A percentile compares a stretch with the other conserved stretches of the same genome.
Conservation (phyloP, 1,140 invertebrate species). For the Uloborus diversus region DNA sequence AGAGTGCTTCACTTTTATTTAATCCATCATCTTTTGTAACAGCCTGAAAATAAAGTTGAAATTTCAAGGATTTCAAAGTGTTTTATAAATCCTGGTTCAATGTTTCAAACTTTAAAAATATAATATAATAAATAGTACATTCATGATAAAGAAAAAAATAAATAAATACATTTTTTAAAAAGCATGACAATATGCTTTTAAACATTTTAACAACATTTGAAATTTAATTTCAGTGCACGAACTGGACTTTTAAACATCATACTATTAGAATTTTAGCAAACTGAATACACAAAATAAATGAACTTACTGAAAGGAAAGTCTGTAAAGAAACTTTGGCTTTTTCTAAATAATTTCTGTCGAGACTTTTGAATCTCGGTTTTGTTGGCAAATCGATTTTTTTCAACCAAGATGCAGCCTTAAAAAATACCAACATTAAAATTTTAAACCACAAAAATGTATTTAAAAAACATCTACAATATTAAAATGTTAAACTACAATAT, state of each 20-base stretch:
- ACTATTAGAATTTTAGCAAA: neutral
- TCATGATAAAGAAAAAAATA: no score
- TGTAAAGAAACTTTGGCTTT: slow-evolving; percentile 84
- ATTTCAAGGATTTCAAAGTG: neutral
- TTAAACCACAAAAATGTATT: no score
- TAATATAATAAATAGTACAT: no score
- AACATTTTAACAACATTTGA: neutral
- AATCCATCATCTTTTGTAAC: slow-evolving; percentile 85
- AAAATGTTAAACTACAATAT: no score
- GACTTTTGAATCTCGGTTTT: slow-evolving; percentile 80
- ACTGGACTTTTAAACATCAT: neutral
- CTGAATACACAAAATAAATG: neutral
- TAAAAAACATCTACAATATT: no score
- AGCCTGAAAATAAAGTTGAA: slow-evolving; percentile 69
- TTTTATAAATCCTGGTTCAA: neutral
- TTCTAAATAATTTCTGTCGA: slow-evolving; percentile 79
- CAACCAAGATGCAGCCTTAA: slow-evolving; percentile 78
- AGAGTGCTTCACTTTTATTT: slow-evolving; percentile 87
- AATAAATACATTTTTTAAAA: neutral
- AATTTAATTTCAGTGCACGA: neutral
- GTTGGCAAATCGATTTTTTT: slow-evolving; percentile 80
- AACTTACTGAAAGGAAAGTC: slow-evolving; percentile 82
- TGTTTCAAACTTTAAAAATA: no score
- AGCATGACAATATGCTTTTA: neutral
- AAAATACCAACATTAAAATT: slow-evolving; percentile 55